Conservation (phyloP, 2,888 invertebrate genomes). For the Orthosia incerta region DNA sequence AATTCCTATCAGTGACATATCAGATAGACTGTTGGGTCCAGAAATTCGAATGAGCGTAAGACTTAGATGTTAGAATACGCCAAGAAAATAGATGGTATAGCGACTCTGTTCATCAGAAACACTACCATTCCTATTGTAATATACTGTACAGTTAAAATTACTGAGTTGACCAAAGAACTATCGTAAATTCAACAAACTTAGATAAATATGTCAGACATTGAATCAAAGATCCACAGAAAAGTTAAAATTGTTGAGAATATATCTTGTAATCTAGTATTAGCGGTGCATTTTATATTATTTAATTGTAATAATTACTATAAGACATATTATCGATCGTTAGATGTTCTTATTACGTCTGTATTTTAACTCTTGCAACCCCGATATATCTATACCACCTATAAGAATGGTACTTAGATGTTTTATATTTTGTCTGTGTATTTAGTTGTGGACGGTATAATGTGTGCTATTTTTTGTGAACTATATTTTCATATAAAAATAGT, state of each 20-base stretch:
- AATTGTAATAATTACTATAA: conserved; percentile 62
- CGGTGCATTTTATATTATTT: conserved; percentile 84
- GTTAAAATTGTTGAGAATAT: conserved; percentile 77
- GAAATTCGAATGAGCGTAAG: conserved; percentile 55
- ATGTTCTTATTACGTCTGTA: conserved; percentile 71
- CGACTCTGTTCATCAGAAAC: conserved; percentile 28
- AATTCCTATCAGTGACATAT: conserved; percentile 67
- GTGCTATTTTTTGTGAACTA: conserved; percentile 64
- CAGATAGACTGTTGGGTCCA: conserved; percentile 66
- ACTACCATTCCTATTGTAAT: conserved; percentile 24
- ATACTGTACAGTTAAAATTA: conserved; percentile 36
- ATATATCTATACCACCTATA: conserved; percentile 57
- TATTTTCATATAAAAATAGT: conserved; percentile 56
- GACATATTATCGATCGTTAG: conserved; percentile 70
- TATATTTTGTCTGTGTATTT: conserved; percentile 63
- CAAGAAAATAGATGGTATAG: conserved; percentile 42
- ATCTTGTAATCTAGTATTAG: conserved; percentile 83
- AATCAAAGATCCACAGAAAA: conserved; percentile 70
- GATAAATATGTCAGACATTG: conserved; percentile 44
- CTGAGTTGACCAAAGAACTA: conserved; percentile 43
- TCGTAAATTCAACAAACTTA: conserved; percentile 19
- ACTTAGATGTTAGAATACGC: conserved; percentile 53
- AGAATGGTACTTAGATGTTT: conserved; percentile 54
- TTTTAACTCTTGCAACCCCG: conserved; percentile 71
- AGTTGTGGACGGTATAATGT: conserved; percentile 45